Evolutionary conservation across 2,888 invertebrate genomes (phyloP).

Genomic region (Sclerodermus sp.): DNA sequence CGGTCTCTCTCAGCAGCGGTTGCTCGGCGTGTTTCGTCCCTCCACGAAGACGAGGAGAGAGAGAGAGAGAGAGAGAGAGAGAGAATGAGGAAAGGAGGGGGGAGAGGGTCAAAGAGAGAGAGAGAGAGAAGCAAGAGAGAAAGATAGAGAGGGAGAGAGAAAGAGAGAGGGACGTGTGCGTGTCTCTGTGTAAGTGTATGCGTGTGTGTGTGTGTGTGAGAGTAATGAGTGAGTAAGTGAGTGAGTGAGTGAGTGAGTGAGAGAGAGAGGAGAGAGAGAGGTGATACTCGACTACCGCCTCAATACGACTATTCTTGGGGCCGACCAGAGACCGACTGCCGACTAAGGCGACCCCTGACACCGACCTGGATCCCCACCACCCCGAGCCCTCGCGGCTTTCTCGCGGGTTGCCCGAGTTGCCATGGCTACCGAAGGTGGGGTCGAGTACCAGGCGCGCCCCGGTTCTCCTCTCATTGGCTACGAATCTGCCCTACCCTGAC

Average conservation of each 20-base stretch:
- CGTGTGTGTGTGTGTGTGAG: neutral
- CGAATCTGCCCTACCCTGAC: slow-evolving; percentile 41
- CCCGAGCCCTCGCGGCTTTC: slow-evolving; percentile 44
- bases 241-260: too few relatives aligned
- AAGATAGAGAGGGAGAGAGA: slow-evolving; percentile 1
- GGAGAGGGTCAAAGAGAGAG: slow-evolving; percentile 12
- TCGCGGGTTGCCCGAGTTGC: slow-evolving; percentile 50
- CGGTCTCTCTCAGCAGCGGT: too few relatives aligned
- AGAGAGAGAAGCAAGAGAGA: slow-evolving; percentile 7
- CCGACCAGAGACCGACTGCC: slow-evolving; percentile 57
- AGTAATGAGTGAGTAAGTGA: neutral
- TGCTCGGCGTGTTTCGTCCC: too few relatives aligned
- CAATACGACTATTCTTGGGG: slow-evolving; percentile 53
- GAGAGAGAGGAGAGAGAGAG: slow-evolving; percentile 21
- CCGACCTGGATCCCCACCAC: slow-evolving; percentile 48
- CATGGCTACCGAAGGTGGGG: slow-evolving; percentile 56
- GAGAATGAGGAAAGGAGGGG: slow-evolving; percentile 4
- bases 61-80: slow-evolving; percentile 11
- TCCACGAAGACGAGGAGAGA: slow-evolving; percentile 10
- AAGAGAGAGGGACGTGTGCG: slow-evolving; percentile 5
- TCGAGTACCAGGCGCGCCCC: slow-evolving; percentile 54
- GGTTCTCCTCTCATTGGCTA: slow-evolving; percentile 52
- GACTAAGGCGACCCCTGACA: slow-evolving; percentile 57
- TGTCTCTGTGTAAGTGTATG: slow-evolving; percentile 3
- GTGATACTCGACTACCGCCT: slow-evolving; percentile 37